A percentile compares a stretch with the other conserved stretches of the same genome.
Evolutionary conservation across 2,797 vertebrate genomes (phyloP).

Genomic region (Megaceryle alcyon): DNA sequence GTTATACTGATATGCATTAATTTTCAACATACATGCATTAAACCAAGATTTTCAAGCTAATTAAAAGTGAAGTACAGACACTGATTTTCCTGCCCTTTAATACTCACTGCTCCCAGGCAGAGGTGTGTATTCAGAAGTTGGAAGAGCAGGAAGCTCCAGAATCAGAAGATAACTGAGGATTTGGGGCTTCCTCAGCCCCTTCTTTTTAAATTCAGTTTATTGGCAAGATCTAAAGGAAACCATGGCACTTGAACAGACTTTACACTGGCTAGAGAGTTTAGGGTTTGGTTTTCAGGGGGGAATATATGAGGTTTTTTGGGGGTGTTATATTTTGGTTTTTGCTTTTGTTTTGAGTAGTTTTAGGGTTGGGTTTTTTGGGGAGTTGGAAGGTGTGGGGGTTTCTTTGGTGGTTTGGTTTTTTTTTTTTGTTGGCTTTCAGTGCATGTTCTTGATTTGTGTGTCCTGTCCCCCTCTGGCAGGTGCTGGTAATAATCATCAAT

Average conservation of each 20-base stretch:
- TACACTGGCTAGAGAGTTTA: neutral
- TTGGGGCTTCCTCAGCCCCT: neutral
- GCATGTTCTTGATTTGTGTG: neutral
- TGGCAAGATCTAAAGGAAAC: neutral
- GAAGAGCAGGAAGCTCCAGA: neutral
- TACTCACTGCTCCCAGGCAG: neutral
- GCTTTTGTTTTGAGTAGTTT: neutral
- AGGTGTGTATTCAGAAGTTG: neutral
- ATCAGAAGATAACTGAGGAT: neutral
- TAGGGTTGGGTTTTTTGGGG: neutral
- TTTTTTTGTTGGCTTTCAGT: neutral
- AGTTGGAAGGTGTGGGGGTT: neutral
- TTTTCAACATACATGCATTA: neutral
- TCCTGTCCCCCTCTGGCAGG: neutral
- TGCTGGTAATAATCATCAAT: neutral
- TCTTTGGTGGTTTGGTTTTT: too few relatives aligned
- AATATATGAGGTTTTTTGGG: neutral
- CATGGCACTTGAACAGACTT: neutral
- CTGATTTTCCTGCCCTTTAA: neutral
- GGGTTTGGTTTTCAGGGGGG: accelerated
- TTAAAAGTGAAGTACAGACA: neutral
- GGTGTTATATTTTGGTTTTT: neutral
- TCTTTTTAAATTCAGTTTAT: neutral
- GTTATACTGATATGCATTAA: neutral
- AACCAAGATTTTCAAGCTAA: neutral